phyloP scores from a whole-genome alignment of 2,888 invertebrate genomes.

The Amphimallon solstitiale region DNA sequence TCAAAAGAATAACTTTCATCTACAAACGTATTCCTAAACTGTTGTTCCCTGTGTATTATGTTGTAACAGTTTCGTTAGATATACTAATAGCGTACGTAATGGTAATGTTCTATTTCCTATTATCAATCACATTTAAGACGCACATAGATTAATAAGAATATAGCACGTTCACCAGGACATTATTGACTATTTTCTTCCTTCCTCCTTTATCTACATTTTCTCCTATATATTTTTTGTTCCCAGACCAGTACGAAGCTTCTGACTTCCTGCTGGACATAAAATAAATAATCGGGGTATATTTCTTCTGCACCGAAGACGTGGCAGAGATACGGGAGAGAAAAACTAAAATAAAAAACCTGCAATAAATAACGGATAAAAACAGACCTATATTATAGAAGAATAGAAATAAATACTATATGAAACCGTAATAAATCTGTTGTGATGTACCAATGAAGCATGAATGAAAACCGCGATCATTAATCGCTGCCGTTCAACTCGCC shows the following conservation, averaged over 20 bases:
- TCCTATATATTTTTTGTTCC: background rate
- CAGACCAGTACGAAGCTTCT: background rate
- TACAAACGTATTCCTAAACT: too few species aligned
- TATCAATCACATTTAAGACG: background rate
- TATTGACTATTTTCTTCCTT: background rate
- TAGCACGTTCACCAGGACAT: constrained; percentile 50
- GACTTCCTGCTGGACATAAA: constrained; percentile 31
- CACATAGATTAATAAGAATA: background rate
- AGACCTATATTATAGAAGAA: constrained; percentile 40
- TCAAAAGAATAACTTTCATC: too few species aligned
- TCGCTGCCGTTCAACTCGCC: constrained; percentile 42
- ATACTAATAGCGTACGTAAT: too few species aligned
- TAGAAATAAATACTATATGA: constrained; percentile 51
- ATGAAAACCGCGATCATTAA: constrained; percentile 60
- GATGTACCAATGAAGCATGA: constrained; percentile 59
- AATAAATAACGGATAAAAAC: constrained; percentile 44
- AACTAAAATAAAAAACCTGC: constrained; percentile 14
- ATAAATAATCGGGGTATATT: constrained; percentile 27
- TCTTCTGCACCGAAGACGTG: constrained; percentile 1
- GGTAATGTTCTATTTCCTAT: too few species aligned
- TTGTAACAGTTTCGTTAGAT: too few species aligned
- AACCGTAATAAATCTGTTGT: constrained; percentile 54
- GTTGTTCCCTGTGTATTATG: too few species aligned
- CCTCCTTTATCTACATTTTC: background rate
- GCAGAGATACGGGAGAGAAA: constrained; percentile 19